These are phyloP conservation scores for Agelas oroides DNA, from an alignment of 37 sponge, comb jelly and placozoan genomes.

Conservation along the genomic window DNA sequence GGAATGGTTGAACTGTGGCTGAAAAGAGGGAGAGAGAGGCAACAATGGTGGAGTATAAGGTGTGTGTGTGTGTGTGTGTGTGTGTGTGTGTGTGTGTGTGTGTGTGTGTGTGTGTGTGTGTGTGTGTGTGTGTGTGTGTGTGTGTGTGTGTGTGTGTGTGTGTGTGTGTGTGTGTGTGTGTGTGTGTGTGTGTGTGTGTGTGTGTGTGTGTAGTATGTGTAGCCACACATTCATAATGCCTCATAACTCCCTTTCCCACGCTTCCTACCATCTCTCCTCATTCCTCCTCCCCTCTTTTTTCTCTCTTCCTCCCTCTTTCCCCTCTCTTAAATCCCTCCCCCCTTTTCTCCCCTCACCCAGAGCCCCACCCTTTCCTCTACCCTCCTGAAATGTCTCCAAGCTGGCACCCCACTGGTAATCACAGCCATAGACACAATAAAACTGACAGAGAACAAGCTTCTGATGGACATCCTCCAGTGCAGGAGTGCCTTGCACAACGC, in stretches of 20 bases:
- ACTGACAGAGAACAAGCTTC: background rate
- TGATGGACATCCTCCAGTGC: slow-evolving; percentile 17
- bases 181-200: too few species aligned
- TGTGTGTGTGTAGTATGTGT: background rate
- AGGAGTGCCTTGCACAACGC: background rate
- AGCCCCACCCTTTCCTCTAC: background rate
- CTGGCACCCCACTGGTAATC: slow-evolving; percentile 57
- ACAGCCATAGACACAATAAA: slow-evolving; percentile 26
- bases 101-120: background rate
- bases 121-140: background rate
- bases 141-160: background rate
- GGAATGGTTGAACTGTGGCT: slow-evolving; percentile 63
- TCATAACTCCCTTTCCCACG: background rate
- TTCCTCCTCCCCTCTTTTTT: too few species aligned
- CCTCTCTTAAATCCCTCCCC: too few species aligned
- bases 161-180: too few species aligned
- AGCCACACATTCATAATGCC: too few species aligned
- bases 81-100: background rate
- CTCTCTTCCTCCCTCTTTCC: too few species aligned
- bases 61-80: slow-evolving; percentile 10
- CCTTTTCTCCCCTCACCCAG: too few species aligned
- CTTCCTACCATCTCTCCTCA: too few species aligned
- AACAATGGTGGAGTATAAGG: slow-evolving; percentile 34
- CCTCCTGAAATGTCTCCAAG: slow-evolving; percentile 39
- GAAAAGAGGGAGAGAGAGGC: slow-evolving; percentile 1